A percentile compares a stretch with the other conserved stretches of the same genome.
These are phyloP conservation scores for Brachionus asplanchnoidis DNA, from an alignment of 1,140 invertebrate species.

Conservation along the genomic window DNA sequence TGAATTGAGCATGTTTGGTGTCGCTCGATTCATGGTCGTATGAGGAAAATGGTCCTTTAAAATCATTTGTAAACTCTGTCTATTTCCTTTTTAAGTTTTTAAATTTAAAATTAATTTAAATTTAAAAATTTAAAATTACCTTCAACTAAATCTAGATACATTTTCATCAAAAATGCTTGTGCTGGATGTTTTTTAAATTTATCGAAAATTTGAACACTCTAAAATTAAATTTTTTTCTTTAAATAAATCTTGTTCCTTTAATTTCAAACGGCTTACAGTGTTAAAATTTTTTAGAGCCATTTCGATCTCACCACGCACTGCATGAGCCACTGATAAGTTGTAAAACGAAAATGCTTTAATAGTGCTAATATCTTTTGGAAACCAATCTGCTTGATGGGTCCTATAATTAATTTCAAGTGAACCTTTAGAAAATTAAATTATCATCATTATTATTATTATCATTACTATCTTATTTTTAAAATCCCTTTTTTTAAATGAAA, in stretches of 20 bases:
- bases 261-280: conserved; percentile 59
- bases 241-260: background rate
- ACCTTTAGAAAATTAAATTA: background rate
- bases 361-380: conserved; percentile 64
- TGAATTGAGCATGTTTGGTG: background rate
- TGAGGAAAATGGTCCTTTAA: conserved; percentile 40
- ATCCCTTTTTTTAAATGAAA: no score
- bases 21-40: conserved; percentile 24
- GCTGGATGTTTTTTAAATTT: conserved; percentile 49
- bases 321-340: conserved; percentile 72
- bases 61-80: conserved; percentile 37
- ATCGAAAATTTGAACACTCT: conserved; percentile 61
- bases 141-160: conserved; percentile 56
- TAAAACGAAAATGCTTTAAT: conserved; percentile 70
- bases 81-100: background rate
- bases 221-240: conserved; percentile 39
- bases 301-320: conserved; percentile 69
- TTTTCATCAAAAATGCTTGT: conserved; percentile 54
- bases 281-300: conserved; percentile 68
- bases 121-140: conserved; percentile 45
- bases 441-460: no score
- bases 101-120: background rate
- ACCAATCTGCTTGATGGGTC: conserved; percentile 62
- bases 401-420: conserved; percentile 44
- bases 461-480: no score